Percentiles rank a stretch among this genome's conserved stretches.
Evolutionary conservation across 2,113 vertebrate genomes (phyloP).

Genomic region (Agapornis roseicollis): DNA sequence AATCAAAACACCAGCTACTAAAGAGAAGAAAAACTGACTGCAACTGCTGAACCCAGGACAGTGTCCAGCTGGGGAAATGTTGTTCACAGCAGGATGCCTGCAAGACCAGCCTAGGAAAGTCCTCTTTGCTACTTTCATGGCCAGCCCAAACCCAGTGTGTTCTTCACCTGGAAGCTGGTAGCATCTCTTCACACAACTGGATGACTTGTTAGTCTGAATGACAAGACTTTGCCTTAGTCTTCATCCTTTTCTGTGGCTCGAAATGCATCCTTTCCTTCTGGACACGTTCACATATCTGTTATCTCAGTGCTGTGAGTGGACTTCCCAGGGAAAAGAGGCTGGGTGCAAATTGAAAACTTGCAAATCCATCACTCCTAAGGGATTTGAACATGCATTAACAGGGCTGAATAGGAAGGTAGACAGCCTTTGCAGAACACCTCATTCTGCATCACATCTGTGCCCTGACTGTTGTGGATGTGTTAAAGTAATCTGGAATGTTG

Average conservation of each 20-base stretch:
- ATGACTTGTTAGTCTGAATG: background rate
- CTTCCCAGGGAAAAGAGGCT: background rate
- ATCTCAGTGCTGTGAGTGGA: accelerated
- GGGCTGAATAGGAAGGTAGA: background rate
- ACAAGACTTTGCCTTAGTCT: background rate
- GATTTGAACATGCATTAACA: background rate
- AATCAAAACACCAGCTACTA: no score
- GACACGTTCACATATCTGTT: background rate
- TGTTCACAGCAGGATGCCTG: background rate
- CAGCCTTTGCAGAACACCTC: background rate
- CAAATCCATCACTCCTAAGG: background rate
- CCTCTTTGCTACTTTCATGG: background rate
- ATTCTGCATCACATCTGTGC: background rate
- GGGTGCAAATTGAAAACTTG: background rate
- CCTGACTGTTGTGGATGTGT: background rate
- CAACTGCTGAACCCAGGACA: no score
- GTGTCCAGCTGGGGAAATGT: background rate
- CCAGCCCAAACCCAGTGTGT: background rate
- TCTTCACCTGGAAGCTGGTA: background rate
- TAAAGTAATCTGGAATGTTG: slow-evolving; percentile 1
- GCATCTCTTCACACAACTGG: background rate
- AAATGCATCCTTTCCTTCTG: background rate
- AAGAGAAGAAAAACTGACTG: no score
- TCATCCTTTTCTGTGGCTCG: background rate
- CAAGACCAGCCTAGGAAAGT: background rate